Base-by-base conservation (phyloP, 2,888 invertebrate species). In the Hemicrepidius hirtus region DNA sequence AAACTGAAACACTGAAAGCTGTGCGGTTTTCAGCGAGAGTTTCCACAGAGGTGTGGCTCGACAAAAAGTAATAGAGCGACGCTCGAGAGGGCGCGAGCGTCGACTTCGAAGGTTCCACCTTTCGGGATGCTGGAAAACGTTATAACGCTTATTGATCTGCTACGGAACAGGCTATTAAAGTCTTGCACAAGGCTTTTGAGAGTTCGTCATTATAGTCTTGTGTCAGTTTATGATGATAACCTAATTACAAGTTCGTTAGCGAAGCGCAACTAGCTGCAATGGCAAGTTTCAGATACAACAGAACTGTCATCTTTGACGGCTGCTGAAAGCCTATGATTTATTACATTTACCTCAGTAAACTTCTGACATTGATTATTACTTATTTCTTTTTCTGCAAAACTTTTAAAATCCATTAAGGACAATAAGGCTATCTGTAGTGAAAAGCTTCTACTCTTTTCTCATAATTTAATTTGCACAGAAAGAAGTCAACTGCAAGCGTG, bases 61-160 rank as follows among this genome's bases (percentile, higher is more conserved):
- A 49, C 75, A 76, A 76, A 75, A 77, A 75, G 75, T 78, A 73
- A 46, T 63, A 40, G 46, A 53, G 57, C 53, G 59, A 69, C 68
- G 59, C 76, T 60, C 73, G 71, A 79, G 79, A 79, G 78, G 79
- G 79, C 79, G 79, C 78, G 50, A 57, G 46, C 18, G 74, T 70
- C 70, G 71, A 68, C 68, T 73, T 67, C 57, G 63, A 68, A 67
- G 68, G 74, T 68, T 70, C 77, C 76, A 78, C 77, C 77, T 77
- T 74, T 72, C 75, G 74, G 76, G 76, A 71, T 74, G 62, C 68
- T 63, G 69, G 71, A 71, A 78, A 78, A 78, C 74, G 72, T 75
- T 76, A 73, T 78, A 78, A 77, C 72, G 69, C 76, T 75, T 78
- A 78, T 80, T 76, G 79, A 80, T 80, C 77, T 76, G 73, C 41